A percentile compares a stretch with the other conserved stretches of the same genome.
These are phyloP conservation scores for Lerista edwardsae DNA, from an alignment of 2,797 vertebrate species.

Conservation along the genomic window DNA sequence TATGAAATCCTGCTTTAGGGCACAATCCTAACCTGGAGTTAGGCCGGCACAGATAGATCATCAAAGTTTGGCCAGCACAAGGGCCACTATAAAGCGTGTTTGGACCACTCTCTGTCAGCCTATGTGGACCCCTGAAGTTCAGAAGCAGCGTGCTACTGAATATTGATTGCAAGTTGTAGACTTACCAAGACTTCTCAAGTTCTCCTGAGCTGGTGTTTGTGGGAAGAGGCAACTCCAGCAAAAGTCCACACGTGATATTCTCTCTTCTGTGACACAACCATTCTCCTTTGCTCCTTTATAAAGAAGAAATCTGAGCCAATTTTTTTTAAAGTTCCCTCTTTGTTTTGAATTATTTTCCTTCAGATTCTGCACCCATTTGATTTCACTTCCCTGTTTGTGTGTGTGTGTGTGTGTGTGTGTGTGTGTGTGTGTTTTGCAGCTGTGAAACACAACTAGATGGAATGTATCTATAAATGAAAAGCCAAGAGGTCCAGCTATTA, in stretches of 20 bases:
- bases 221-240: neutral
- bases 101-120: too few relatives aligned
- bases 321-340: neutral
- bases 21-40: too few relatives aligned
- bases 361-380: neutral
- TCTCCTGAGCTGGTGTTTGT: neutral
- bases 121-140: neutral
- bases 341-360: neutral
- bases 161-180: neutral
- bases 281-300: neutral
- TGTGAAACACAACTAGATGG: too few relatives aligned
- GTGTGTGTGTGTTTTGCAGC: too few relatives aligned
- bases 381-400: neutral
- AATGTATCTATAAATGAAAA: too few relatives aligned
- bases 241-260: neutral
- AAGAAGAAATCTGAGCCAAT: neutral
- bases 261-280: neutral
- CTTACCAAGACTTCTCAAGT: conserved; percentile 2
- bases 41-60: too few relatives aligned
- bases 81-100: too few relatives aligned
- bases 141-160: too few relatives aligned
- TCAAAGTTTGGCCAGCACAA: too few relatives aligned
- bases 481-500: too few relatives aligned
- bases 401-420: too few relatives aligned
- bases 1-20: too few relatives aligned